A percentile compares a stretch with the other conserved stretches of the same genome.
These are phyloP conservation scores for Drosophila anceps DNA, from an alignment of 2,888 invertebrate species.

Conservation along the genomic window DNA sequence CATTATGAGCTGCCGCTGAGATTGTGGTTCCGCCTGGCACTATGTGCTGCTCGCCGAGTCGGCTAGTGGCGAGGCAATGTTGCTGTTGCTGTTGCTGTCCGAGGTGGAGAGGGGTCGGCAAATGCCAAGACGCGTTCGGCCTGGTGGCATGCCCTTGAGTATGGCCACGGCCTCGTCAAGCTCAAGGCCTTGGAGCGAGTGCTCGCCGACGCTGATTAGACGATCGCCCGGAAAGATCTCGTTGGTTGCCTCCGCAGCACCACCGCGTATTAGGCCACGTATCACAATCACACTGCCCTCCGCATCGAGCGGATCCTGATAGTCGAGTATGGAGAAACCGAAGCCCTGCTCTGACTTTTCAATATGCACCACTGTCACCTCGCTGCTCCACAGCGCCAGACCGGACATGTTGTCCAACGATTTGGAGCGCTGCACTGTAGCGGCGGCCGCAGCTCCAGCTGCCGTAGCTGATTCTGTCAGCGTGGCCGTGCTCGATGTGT, in stretches of 20 bases:
- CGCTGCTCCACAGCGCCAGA: constrained; percentile 98
- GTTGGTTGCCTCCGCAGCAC: constrained; percentile 98
- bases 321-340: constrained; percentile 99
- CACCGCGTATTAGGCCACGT: constrained; percentile 98
- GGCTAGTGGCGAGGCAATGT: constrained; percentile 84
- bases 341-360: constrained; percentile 97
- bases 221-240: constrained; percentile 98
- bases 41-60: constrained; percentile 85
- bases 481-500: constrained; percentile 94
- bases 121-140: constrained; percentile 95
- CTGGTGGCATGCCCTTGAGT: constrained; percentile 96
- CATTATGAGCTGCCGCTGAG: constrained; percentile 43
- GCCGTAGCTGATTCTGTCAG: constrained; percentile 88
- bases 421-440: constrained; percentile 89
- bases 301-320: constrained; percentile 98
- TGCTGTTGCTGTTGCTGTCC: constrained; percentile 85
- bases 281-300: constrained; percentile 98
- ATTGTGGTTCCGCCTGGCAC: constrained; percentile 55
- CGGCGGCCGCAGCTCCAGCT: constrained; percentile 22
- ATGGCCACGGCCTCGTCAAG: constrained; percentile 98
- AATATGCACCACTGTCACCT: constrained; percentile 95
- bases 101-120: constrained; percentile 89
- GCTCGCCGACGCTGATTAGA: constrained; percentile 95
- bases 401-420: constrained; percentile 98
- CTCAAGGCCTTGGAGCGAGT: constrained; percentile 94